Evolutionary conservation across 2,888 invertebrate species (phyloP).

Genomic region (Brenthis ino): DNA sequence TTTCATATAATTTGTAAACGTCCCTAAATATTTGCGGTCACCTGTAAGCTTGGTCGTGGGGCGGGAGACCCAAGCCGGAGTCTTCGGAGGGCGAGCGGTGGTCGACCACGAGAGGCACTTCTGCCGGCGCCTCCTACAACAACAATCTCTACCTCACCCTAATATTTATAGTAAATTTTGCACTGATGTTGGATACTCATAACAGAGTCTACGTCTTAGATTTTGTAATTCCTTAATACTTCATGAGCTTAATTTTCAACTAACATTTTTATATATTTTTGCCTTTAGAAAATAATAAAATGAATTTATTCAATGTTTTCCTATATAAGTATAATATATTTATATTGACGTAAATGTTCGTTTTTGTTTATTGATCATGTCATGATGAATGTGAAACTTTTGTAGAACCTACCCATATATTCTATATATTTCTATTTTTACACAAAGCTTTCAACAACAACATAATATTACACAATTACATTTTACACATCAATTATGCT

Average conservation of each 20-base stretch:
- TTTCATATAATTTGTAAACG: slow-evolving; percentile 1
- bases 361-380: slow-evolving; percentile 8
- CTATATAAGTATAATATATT: too few species aligned
- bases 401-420: slow-evolving; percentile 24
- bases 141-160: slow-evolving; percentile 80
- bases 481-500: slow-evolving; percentile 30
- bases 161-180: slow-evolving; percentile 31
- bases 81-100: slow-evolving; percentile 95
- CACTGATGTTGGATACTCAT: slow-evolving; percentile 10
- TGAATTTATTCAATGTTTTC: too few species aligned
- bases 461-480: slow-evolving; percentile 25
- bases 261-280: too few species aligned
- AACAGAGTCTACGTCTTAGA: slow-evolving; percentile 2
- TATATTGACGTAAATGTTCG: not conserved
- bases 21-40: slow-evolving; percentile 58
- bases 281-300: too few species aligned
- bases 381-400: slow-evolving; percentile 18
- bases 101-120: slow-evolving; percentile 84
- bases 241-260: not conserved
- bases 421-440: slow-evolving; percentile 23
- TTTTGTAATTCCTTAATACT: not conserved
- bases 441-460: slow-evolving; percentile 31
- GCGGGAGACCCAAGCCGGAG: slow-evolving; percentile 95
- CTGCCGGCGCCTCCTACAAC: slow-evolving; percentile 81
- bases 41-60: slow-evolving; percentile 88